Evolutionary conservation across 2,888 invertebrate genomes (phyloP).

Genomic region (Leucophenga maculata): DNA sequence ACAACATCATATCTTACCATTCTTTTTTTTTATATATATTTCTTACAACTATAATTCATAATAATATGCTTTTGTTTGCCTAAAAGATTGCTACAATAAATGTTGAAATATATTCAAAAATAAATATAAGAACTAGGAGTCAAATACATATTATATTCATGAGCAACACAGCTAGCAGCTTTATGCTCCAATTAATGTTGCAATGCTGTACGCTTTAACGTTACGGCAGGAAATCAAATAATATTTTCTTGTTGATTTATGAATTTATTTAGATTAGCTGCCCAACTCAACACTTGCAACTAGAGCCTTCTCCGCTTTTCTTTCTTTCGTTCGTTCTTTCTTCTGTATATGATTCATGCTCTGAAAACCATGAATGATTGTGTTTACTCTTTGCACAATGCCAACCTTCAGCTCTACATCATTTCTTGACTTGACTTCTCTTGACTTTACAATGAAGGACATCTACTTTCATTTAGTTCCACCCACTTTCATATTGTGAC

Average conservation of each 20-base stretch:
- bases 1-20: too few species aligned
- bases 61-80: slow-evolving; percentile 9
- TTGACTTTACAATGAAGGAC: background rate
- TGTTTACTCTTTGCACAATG: slow-evolving; percentile 37
- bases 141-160: too few species aligned
- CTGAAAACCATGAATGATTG: slow-evolving; percentile 66
- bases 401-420: background rate
- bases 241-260: slow-evolving; percentile 64
- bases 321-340: too few species aligned
- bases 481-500: background rate
- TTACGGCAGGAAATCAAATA: slow-evolving; percentile 60
- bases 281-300: background rate
- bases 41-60: background rate
- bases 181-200: slow-evolving; percentile 61
- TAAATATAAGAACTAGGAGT: slow-evolving; percentile 33
- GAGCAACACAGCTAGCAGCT: slow-evolving; percentile 32
- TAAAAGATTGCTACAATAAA: slow-evolving; percentile 14
- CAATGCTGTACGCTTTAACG: slow-evolving; percentile 35
- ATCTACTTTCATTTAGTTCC: background rate
- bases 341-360: slow-evolving; percentile 56
- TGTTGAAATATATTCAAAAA: slow-evolving; percentile 20
- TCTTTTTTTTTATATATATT: too few species aligned
- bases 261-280: slow-evolving; percentile 60
- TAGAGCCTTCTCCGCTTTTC: background rate
- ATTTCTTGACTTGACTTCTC: slow-evolving; percentile 16